Conservation (phyloP, 2,113 vertebrate species). For the Halichoerus grypus region DNA sequence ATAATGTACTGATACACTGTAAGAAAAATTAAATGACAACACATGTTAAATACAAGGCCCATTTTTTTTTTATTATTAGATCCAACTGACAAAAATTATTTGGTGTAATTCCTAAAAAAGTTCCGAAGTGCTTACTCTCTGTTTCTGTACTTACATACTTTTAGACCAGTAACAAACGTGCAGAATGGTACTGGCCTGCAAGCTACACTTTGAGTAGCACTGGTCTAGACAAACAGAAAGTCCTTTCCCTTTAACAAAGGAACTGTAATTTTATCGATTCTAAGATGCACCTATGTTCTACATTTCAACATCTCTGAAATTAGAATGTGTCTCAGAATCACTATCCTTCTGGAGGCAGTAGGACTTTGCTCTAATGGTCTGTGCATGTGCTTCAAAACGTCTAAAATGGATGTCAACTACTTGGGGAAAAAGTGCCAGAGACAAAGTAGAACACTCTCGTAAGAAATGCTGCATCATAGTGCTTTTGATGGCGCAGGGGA, state of each 20-base stretch:
- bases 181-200: not conserved
- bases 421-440: not conserved
- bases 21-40: conserved; percentile 12
- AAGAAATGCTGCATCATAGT: conserved; percentile 39
- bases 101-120: not conserved
- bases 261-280: conserved; percentile 6
- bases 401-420: not conserved
- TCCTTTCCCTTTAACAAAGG: not conserved
- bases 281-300: not conserved
- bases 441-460: not conserved
- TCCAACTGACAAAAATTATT: not conserved
- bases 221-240: not conserved
- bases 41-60: not conserved
- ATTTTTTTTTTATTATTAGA: conserved; percentile 49
- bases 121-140: not conserved
- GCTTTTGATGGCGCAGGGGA: not conserved
- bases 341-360: not conserved
- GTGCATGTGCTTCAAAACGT: not conserved
- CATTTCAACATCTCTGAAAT: conserved; percentile 21
- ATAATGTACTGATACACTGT: not conserved
- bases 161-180: not conserved
- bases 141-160: not conserved
- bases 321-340: conserved; percentile 23
- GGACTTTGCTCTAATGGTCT: not conserved
- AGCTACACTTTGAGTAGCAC: not conserved